Base-by-base conservation (phyloP, 2,888 invertebrate genomes). In the Phalangium opilio region DNA sequence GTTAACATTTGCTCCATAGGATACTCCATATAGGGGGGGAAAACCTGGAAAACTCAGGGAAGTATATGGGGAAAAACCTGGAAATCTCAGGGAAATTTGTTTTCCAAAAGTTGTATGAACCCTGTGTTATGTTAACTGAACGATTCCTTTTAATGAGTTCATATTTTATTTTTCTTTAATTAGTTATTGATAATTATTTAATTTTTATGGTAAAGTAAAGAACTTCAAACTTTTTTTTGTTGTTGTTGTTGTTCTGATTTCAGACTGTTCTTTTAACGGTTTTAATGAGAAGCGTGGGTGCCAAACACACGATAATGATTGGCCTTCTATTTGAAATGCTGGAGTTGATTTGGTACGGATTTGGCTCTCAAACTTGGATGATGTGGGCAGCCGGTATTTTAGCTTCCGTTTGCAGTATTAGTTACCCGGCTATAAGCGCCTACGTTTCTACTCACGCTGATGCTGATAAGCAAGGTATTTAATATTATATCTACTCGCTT, bases 361-460 rank as follows among this genome's bases (percentile, higher is more conserved):
- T 95, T 63, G 91, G 93, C 48, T 89, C 89, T 59, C 83, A 89
- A 61, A 83, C 81, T 54, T 95, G 93, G 93, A 91, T 98, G 84
- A 95, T 98, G 90, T 98, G 98, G 98, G 83, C 86, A 35, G 96
- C 96, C 10, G 98, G 98, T 46, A 78, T 91, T 57, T 73, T 98
- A 57, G 96, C 96, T 34, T 89, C 95, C 12, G 76, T 96, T 58
- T 91, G 90, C 52, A 90, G 90, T 57, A 82, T 98, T 59, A 95
- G 95, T 3, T 98, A 99, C 73, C 98, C 98, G 33, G 93, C 96
- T 47, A 96, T 99, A 63, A 91, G 91, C 67, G 89, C 96, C 34
- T 98, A 93, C 69, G 95, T 95, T 47, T 95, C 95, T 12, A 85
- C 93, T 63, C 91, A 95, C 69, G 90, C 95, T 55, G 83, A 90